Base-by-base conservation (phyloP, 2,113 vertebrate genomes). In the Athene noctua region DNA sequence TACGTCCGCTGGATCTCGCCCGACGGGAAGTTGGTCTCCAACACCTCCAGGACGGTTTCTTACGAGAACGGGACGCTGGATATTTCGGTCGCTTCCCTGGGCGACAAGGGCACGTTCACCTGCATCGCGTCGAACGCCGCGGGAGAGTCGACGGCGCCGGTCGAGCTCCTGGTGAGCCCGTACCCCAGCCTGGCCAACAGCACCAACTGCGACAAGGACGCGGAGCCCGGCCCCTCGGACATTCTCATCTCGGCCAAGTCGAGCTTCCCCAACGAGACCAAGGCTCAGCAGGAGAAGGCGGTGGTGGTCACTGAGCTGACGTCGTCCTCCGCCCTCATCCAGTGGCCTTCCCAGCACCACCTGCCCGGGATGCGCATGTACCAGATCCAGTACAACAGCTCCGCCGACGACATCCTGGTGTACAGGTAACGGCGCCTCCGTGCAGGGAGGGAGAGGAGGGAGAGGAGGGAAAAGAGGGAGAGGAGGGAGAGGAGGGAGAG, bases 381-480 rank as follows among this genome's bases (percentile, higher is more conserved):
- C 98, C 99, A 99, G 98, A 98, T 99, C 57, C 99, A 99, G 95
- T 99, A 99, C 97, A 99, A 99, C 98, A 99, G 99, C 85, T 99
- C 99, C 0, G 97, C 96, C 0, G 99, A 99, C 0, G 99, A 99
- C 96, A 98, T 98, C 13, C 97, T 99, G 15, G 98, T 99, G 14
- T 99, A 99, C 98, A 99, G 99, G 99, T 99, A 96, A 86, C 8
- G 40, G 40, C 40, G 12, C 40, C 40, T 40, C 40, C 40, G 40
- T 10, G 19, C 19, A 47, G 46, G 19, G 18, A 21, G 46, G 18
- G 40, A 40, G 40, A 40, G 40, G 40, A 40, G 40, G 40, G 40
- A 40, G 40, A 11, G 40, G 11, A 11, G 40, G n/a, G n/a, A n/a
- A n/a, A n/a, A n/a, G n/a, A n/a, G n/a, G n/a, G n/a, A 40, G 40